These are phyloP conservation scores for Calephelis virginiensis DNA, from an alignment of 1,140 invertebrate genomes.

Conservation along the genomic window DNA sequence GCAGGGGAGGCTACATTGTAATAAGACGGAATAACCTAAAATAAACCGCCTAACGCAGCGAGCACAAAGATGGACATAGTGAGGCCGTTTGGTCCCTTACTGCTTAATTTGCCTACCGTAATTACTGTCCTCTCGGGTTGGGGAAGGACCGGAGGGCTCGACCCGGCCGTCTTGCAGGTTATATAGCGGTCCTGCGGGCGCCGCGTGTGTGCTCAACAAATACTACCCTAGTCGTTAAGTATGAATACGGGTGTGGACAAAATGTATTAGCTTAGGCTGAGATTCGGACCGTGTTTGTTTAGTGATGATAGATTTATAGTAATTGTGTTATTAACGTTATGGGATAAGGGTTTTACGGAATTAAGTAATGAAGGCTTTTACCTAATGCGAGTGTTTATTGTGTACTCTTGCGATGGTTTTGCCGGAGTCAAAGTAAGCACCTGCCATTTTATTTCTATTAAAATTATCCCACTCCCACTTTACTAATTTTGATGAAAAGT, in stretches of 20 bases:
- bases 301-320: slow-evolving; percentile 78
- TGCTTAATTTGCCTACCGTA: slow-evolving; percentile 80
- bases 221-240: slow-evolving; percentile 75
- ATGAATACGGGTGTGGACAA: slow-evolving; percentile 77
- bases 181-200: slow-evolving; percentile 72
- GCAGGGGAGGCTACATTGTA: slow-evolving; percentile 76
- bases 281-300: slow-evolving; percentile 74
- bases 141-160: slow-evolving; percentile 65
- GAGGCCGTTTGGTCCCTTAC: slow-evolving; percentile 65
- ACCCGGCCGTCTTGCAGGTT: slow-evolving; percentile 72
- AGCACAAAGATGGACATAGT: slow-evolving; percentile 73
- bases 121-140: slow-evolving; percentile 77
- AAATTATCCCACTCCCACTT: no score
- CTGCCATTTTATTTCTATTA: neutral
- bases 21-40: slow-evolving; percentile 77
- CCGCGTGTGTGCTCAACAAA: slow-evolving; percentile 73
- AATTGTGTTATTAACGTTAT: slow-evolving; percentile 79
- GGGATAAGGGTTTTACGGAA: slow-evolving; percentile 77
- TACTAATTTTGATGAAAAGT: no score
- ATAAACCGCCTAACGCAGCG: slow-evolving; percentile 64
- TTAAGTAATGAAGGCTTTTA: slow-evolving; percentile 75
- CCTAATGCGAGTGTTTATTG: slow-evolving; percentile 73
- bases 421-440: no score
- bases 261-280: slow-evolving; percentile 78
- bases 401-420: slow-evolving; percentile 44